Evolutionary conservation across 2,888 invertebrate genomes (phyloP).

Genomic region (Diarsia dahlii): DNA sequence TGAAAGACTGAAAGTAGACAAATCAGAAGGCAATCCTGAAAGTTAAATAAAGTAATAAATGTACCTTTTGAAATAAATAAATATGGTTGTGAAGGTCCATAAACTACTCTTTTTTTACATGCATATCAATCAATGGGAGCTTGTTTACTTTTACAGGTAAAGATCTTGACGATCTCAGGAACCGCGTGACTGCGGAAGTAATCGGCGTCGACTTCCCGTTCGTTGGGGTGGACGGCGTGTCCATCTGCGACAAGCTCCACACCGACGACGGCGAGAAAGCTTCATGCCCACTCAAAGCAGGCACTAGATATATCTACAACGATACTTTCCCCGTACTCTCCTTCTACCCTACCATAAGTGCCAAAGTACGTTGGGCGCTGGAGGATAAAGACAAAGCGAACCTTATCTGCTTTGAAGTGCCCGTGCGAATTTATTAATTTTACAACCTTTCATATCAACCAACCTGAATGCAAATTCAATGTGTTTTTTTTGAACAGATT

Average conservation of each 20-base stretch:
- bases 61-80: background rate
- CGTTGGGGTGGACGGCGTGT: conserved; percentile 93
- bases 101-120: too few relatives aligned
- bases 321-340: conserved; percentile 90
- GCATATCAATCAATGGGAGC: too few relatives aligned
- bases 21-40: background rate
- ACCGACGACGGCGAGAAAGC: conserved; percentile 90
- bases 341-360: conserved; percentile 87
- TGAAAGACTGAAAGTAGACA: background rate
- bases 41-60: background rate
- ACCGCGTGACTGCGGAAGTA: conserved; percentile 92
- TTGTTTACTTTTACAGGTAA: conserved; percentile 82
- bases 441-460: background rate
- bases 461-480: conserved; percentile 3
- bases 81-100: background rate
- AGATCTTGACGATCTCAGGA: conserved; percentile 89
- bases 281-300: conserved; percentile 93
- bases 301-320: conserved; percentile 93
- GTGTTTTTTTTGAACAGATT: conserved; percentile 7
- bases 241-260: conserved; percentile 92
- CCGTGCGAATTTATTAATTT: conserved; percentile 89
- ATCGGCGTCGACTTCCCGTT: conserved; percentile 93
- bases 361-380: conserved; percentile 93
- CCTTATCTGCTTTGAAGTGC: conserved; percentile 93
- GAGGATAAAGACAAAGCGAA: conserved; percentile 75